phyloP scores from a whole-genome alignment of 2,113 vertebrate genomes.

The Colinus virginianus region DNA sequence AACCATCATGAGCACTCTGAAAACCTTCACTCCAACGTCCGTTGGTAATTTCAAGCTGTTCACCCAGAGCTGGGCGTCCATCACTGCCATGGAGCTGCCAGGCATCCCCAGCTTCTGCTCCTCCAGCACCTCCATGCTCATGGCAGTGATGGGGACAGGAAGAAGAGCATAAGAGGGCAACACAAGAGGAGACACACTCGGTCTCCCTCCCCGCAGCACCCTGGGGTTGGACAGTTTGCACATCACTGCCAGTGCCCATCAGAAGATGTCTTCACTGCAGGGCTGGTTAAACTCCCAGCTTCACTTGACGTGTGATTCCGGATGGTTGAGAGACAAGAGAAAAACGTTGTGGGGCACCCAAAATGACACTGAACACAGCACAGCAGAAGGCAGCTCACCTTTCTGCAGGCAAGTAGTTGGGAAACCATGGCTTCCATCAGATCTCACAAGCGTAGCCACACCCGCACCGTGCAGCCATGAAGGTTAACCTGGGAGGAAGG shows the following conservation, averaged over 20 bases:
- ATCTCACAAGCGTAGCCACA: background rate
- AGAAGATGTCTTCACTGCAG: background rate
- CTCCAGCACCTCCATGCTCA: background rate
- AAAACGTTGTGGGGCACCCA: fast-evolving
- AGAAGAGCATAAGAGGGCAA: background rate
- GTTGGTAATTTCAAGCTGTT: background rate
- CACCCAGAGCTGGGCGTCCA: too few species aligned
- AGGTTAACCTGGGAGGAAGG: background rate
- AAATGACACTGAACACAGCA: background rate
- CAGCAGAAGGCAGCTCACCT: background rate
- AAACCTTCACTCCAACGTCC: background rate
- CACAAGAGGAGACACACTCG: background rate
- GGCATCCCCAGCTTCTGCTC: background rate
- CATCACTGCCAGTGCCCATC: background rate
- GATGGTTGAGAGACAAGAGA: background rate
- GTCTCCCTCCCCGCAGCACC: background rate
- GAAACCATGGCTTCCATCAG: background rate
- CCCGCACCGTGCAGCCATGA: too few species aligned
- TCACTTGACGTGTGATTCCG: fast-evolving
- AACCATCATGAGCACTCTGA: background rate
- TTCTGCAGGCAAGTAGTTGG: background rate
- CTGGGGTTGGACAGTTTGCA: background rate
- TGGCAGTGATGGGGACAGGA: background rate
- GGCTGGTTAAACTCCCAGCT: background rate
- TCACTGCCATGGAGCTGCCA: background rate